Conservation (phyloP, 2,888 invertebrate genomes). For the Plebejus argus region DNA sequence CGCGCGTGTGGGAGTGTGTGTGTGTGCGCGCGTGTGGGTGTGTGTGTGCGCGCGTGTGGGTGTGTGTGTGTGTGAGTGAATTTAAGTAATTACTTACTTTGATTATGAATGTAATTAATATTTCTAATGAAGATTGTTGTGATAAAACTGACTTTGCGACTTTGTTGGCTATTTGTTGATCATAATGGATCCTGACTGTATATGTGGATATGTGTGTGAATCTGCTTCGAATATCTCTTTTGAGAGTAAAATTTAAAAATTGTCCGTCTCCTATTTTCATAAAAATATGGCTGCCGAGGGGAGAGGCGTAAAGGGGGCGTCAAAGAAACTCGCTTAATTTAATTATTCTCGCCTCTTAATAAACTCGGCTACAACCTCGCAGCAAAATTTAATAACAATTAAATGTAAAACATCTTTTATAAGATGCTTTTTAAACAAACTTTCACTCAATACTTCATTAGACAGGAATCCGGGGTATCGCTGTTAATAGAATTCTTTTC, state of each 20-base stretch:
- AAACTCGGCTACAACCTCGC: slow-evolving; percentile 51
- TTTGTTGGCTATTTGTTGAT: not conserved
- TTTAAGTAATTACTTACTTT: too few species aligned
- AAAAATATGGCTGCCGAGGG: slow-evolving; percentile 62
- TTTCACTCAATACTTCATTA: slow-evolving; percentile 30
- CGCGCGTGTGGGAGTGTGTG: too few species aligned
- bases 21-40: too few species aligned
- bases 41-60: too few species aligned
- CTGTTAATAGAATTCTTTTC: not conserved
- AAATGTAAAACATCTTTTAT: slow-evolving; percentile 30
- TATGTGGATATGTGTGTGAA: too few species aligned
- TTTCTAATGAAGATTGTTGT: too few species aligned
- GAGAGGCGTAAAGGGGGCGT: slow-evolving; percentile 49
- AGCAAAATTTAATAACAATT: slow-evolving; percentile 33
- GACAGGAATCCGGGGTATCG: not conserved
- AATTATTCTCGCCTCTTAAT: slow-evolving; percentile 74
- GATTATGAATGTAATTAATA: too few species aligned
- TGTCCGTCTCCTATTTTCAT: not conserved
- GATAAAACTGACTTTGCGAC: too few species aligned
- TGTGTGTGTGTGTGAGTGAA: too few species aligned
- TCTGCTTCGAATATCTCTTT: too few species aligned
- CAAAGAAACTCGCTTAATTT: slow-evolving; percentile 76
- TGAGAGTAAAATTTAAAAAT: not conserved
- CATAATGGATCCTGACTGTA: too few species aligned
- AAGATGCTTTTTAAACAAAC: slow-evolving; percentile 32